A percentile compares a stretch with the other conserved stretches of the same genome.
Conservation (phyloP, 2,113 vertebrate species). For the Caranx melampygus region DNA sequence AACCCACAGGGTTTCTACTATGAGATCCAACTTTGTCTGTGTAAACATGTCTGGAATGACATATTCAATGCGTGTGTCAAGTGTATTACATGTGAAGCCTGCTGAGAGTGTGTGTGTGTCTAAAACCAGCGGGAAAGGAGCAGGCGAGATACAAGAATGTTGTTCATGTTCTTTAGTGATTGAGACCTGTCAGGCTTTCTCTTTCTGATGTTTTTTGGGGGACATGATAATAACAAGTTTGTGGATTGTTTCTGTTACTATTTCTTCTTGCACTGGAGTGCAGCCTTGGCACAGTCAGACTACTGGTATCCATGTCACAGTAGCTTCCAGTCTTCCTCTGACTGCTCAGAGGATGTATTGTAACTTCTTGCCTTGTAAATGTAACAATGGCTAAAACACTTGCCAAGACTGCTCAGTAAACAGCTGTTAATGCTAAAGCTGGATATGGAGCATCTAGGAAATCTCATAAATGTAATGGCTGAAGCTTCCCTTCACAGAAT, state of each 20-base stretch:
- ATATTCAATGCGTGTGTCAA: constrained; percentile 26
- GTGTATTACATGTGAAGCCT: constrained; percentile 26
- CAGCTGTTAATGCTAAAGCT: too few relatives aligned
- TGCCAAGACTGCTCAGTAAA: too few relatives aligned
- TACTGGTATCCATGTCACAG: too few relatives aligned
- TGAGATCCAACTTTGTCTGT: constrained; percentile 68
- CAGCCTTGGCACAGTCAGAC: too few relatives aligned
- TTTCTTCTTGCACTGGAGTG: too few relatives aligned
- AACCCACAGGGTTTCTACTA: constrained; percentile 60
- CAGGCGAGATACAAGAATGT: neutral
- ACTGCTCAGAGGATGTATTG: too few relatives aligned
- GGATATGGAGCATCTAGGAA: too few relatives aligned
- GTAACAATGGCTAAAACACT: too few relatives aligned
- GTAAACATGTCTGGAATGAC: constrained; percentile 75
- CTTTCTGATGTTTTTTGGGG: too few relatives aligned
- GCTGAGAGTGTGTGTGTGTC: constrained; percentile 21
- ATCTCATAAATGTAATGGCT: neutral
- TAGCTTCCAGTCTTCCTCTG: too few relatives aligned
- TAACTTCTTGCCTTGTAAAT: too few relatives aligned
- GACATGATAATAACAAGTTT: too few relatives aligned
- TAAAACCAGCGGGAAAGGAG: constrained; percentile 11
- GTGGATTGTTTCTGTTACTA: neutral
- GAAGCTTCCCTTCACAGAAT: neutral
- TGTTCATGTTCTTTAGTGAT: constrained; percentile 20
- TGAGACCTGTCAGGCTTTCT: neutral